Evolutionary conservation across 1,140 invertebrate species (phyloP).

Genomic region (Neodiprion lecontei): DNA sequence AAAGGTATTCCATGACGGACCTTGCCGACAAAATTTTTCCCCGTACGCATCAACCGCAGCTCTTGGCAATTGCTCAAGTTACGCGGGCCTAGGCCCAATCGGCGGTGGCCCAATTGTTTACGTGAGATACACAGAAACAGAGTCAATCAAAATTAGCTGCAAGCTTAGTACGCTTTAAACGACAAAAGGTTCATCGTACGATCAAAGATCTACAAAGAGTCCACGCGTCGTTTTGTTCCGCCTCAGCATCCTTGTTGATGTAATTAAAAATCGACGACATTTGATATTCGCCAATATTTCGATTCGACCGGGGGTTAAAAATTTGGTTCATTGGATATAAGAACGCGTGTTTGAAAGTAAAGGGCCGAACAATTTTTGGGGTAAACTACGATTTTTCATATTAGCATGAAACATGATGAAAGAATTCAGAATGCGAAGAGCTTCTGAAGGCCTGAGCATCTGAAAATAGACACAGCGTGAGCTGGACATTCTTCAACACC

Average conservation of each 20-base stretch:
- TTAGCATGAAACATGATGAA: constrained; percentile 33
- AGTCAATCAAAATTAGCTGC: too few species aligned
- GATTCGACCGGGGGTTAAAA: background rate
- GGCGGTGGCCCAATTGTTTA: too few species aligned
- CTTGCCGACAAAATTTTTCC: background rate
- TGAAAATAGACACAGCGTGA: constrained; percentile 56
- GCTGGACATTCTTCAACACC: constrained; percentile 56
- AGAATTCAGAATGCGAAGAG: constrained; percentile 49
- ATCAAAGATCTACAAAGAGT: too few species aligned
- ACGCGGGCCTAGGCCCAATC: background rate
- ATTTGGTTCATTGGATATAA: background rate
- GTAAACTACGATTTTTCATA: background rate
- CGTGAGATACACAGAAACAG: too few species aligned
- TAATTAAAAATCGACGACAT: too few species aligned
- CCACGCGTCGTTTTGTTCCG: too few species aligned
- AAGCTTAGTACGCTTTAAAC: too few species aligned
- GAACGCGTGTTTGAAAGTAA: background rate
- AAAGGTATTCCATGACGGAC: background rate
- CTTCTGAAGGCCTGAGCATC: constrained; percentile 36
- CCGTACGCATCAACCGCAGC: background rate
- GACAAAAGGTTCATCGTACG: too few species aligned
- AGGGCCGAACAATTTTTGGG: background rate
- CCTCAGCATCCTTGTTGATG: too few species aligned
- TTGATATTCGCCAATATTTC: too few species aligned
- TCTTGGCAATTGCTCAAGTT: background rate